Base-by-base conservation (phyloP, 2,113 vertebrate species). In the Neotoma lepida region DNA sequence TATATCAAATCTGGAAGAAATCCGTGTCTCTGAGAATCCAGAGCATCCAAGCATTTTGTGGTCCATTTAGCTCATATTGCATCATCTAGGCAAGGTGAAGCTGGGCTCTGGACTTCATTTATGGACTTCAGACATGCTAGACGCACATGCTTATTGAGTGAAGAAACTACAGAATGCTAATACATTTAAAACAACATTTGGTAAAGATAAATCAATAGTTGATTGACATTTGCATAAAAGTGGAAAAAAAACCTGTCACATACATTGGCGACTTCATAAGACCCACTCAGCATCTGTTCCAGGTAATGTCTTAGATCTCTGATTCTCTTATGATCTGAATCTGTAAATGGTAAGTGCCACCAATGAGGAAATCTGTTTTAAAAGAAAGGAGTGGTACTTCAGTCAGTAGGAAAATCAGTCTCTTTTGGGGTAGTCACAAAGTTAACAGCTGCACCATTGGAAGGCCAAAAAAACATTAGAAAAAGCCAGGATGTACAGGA, bases 341-440 rank as follows among this genome's bases (percentile, higher is more conserved):
- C 95, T 4, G 92, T 98, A 51, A 98, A 98, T 33, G 98, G 98
- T 95, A 98, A 95, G 78, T 98, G 97, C 96, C 97, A 98, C 61
- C 98, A 98, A 18, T 96, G 92, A 1, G 99, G 99, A 98, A 99
- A 99, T 90, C 99, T 99, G 89, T 58, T 97, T 96, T 78, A 94
- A 97, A 95, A 96, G 91, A 84, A 77, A 86, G 88, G 68, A 41
- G 4, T 4, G 2, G 46, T 46, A 86, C 73, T 78, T 49, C 82
- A 22, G 71, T 85, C 88, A 91, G 80, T 44, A 77, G 51, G 90
- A 93, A 81, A 90, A 95, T 56, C 80, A 41, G 4, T 0, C 6
- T 84, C 58, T n/a, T 94, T 39, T 68, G 2, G 13, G 68, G 13
- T 58, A 46, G 41, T 84, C 9, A 39, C 28, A 30, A 54, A 82